Evolutionary conservation across 2,113 vertebrate species (phyloP).

Genomic region (Rhombomys opimus): DNA sequence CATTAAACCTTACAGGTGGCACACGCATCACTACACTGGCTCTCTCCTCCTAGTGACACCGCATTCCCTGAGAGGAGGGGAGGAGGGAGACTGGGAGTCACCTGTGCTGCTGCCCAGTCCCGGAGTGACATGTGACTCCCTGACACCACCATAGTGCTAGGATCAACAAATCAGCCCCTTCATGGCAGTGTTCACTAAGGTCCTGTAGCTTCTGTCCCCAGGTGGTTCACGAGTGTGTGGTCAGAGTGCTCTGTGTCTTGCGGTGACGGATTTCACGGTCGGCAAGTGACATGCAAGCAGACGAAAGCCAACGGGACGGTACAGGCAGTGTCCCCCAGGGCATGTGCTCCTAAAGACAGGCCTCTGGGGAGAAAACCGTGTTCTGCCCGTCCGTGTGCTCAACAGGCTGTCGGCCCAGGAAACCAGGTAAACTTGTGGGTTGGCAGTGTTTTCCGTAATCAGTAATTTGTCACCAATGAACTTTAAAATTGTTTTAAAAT

Average conservation of each 20-base stretch:
- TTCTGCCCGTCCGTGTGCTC: slow-evolving; percentile 78
- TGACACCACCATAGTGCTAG: neutral
- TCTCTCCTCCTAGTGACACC: neutral
- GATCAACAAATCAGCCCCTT: neutral
- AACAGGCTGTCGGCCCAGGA: slow-evolving; percentile 76
- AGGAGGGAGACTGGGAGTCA: neutral
- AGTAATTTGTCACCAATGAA: neutral
- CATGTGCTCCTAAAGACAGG: slow-evolving; percentile 79
- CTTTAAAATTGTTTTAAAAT: neutral
- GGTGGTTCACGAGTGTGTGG: slow-evolving; percentile 89
- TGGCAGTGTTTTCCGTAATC: neutral
- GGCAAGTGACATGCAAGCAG: slow-evolving; percentile 88
- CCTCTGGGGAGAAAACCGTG: slow-evolving; percentile 87
- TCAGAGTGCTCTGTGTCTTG: slow-evolving; percentile 91
- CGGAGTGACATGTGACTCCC: neutral
- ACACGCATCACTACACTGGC: accelerated
- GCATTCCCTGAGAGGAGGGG: neutral
- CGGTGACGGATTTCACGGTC: slow-evolving; percentile 88
- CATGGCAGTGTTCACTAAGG: neutral
- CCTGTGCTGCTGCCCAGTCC: neutral
- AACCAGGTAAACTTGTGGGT: slow-evolving; percentile 84
- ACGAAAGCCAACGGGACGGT: slow-evolving; percentile 73
- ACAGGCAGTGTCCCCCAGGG: slow-evolving; percentile 47
- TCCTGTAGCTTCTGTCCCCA: slow-evolving; percentile 65
- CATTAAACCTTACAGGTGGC: too few species aligned